A percentile compares a stretch with the other conserved stretches of the same genome.
Conservation (phyloP, 1,140 invertebrate species). For the Ips nitidus region DNA sequence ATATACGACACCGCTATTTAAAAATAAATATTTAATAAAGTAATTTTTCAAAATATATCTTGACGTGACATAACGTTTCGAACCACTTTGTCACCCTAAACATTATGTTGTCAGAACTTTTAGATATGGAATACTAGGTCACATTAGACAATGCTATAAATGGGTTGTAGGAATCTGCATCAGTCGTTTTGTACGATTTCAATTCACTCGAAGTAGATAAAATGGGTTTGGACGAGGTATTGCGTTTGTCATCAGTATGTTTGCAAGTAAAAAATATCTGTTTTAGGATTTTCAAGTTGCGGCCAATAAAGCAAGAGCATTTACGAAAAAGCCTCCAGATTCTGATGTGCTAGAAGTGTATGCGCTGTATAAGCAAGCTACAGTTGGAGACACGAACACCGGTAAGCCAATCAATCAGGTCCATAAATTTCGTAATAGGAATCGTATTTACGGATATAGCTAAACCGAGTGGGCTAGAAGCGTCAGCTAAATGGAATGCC, state of each 20-base stretch:
- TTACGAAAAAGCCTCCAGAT: slow-evolving; percentile 66
- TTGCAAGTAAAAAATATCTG: not conserved
- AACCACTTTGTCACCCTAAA: slow-evolving; percentile 12
- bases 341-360: slow-evolving; percentile 76
- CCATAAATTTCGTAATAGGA: not conserved
- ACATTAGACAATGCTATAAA: not conserved
- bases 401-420: slow-evolving; percentile 52
- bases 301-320: slow-evolving; percentile 70
- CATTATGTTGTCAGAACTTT: slow-evolving; percentile 19
- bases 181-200: not conserved
- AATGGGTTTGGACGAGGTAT: slow-evolving; percentile 15
- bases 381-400: slow-evolving; percentile 73
- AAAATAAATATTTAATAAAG: slow-evolving; percentile 8
- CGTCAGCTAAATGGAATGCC: slow-evolving; percentile 93
- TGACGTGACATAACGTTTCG: not conserved
- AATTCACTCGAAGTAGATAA: not conserved
- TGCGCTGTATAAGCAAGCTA: slow-evolving; percentile 75
- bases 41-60: slow-evolving; percentile 6
- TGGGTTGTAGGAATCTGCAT: not conserved
- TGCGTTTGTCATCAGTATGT: not conserved
- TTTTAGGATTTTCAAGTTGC: slow-evolving; percentile 70
- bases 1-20: not conserved
- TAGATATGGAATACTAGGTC: slow-evolving; percentile 8
- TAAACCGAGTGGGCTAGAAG: slow-evolving; percentile 59
- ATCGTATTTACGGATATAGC: slow-evolving; percentile 5